Conservation (phyloP, 2,113 vertebrate genomes). For the Tor tambroides region DNA sequence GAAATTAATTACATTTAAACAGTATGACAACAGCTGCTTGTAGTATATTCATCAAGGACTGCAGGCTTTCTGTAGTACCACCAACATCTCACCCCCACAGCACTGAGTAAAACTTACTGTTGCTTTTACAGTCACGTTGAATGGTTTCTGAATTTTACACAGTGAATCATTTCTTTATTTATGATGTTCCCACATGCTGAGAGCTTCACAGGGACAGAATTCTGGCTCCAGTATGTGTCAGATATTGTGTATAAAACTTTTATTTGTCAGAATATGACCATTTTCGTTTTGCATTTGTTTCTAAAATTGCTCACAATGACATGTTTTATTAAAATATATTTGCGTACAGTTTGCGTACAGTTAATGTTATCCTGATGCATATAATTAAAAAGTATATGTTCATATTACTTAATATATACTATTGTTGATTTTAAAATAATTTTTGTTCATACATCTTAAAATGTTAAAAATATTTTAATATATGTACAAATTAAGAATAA, state of each 20-base stretch:
- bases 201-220: background rate
- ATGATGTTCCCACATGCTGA: slow-evolving; percentile 2
- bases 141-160: slow-evolving; percentile 3
- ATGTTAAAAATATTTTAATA: background rate
- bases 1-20: background rate
- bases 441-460: background rate
- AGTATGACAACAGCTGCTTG: background rate
- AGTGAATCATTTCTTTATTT: slow-evolving; percentile 15
- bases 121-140: background rate
- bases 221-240: background rate
- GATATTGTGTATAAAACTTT: background rate
- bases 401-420: background rate
- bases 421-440: background rate
- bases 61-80: background rate
- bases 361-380: background rate
- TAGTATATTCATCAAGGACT: background rate
- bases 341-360: too few relatives aligned
- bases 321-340: background rate
- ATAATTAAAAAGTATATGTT: background rate
- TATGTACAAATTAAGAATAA: background rate
- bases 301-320: background rate
- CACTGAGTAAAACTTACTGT: background rate
- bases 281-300: background rate
- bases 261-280: background rate
- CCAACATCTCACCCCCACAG: background rate